Conservation (phyloP, 2,113 vertebrate genomes). For the Notiomystis cincta region DNA sequence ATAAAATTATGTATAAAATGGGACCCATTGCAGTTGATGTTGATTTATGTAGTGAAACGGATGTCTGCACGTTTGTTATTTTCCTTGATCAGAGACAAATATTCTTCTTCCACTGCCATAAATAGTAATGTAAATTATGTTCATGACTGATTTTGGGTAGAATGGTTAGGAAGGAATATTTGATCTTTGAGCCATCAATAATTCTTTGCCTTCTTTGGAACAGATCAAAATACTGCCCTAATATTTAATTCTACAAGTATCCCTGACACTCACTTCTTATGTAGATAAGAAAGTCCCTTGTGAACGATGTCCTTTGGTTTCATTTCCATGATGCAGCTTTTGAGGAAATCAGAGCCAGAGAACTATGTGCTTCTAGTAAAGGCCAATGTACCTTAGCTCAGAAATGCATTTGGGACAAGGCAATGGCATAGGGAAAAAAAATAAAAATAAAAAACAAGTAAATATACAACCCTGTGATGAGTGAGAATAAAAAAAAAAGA, state of each 20-base stretch:
- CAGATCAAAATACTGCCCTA: neutral
- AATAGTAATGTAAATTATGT: neutral
- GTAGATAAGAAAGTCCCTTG: neutral
- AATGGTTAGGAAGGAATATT: neutral
- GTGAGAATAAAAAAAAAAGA: neutral
- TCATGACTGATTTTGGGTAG: neutral
- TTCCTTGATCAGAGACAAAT: neutral
- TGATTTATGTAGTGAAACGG: neutral
- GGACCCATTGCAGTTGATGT: neutral
- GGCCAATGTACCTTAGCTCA: too few relatives aligned
- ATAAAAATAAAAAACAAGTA: neutral
- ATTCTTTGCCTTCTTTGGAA: neutral
- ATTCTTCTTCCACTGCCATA: neutral
- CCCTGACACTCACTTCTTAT: neutral
- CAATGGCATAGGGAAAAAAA: neutral
- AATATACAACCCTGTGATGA: neutral
- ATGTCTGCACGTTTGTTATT: neutral
- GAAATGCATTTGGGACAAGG: neutral
- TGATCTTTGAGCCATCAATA: neutral
- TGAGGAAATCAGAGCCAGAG: neutral
- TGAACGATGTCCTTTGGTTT: neutral
- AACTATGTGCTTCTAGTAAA: neutral
- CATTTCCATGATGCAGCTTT: neutral
- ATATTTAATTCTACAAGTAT: neutral
- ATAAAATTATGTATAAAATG: neutral